Evolutionary conservation across 2,888 invertebrate species (phyloP).

Genomic region (Epirrita christyi): DNA sequence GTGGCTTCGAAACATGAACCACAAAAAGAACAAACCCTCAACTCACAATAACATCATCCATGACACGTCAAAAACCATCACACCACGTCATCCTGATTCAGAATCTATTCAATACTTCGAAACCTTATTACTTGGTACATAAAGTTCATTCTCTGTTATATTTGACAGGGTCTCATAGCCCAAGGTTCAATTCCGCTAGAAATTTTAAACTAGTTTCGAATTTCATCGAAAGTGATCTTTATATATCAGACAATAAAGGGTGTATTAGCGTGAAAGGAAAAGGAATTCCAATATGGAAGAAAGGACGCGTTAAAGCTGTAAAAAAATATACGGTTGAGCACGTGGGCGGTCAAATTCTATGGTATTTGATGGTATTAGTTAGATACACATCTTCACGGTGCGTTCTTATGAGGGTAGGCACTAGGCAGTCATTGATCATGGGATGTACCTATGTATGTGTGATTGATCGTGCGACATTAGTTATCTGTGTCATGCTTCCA

Average conservation of each 20-base stretch:
- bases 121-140: neutral
- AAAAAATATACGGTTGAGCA: constrained; percentile 73
- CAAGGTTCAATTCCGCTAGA: too few relatives aligned
- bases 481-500: too few relatives aligned
- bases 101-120: constrained; percentile 21
- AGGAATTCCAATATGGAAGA: constrained; percentile 74
- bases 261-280: constrained; percentile 54
- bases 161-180: neutral
- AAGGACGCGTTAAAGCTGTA: constrained; percentile 43
- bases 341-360: constrained; percentile 70
- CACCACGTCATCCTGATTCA: constrained; percentile 64
- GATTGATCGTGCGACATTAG: neutral
- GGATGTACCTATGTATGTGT: constrained; percentile 7
- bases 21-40: constrained; percentile 20
- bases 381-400: constrained; percentile 57
- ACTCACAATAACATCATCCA: constrained; percentile 36
- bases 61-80: constrained; percentile 55
- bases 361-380: constrained; percentile 33
- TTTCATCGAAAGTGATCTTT: constrained; percentile 47
- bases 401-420: constrained; percentile 35
- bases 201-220: neutral
- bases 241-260: constrained; percentile 48
- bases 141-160: constrained; percentile 5
- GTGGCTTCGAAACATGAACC: neutral
- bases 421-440: constrained; percentile 35